Conservation (phyloP, 2,888 invertebrate species). For the Sarcophaga subvicina region DNA sequence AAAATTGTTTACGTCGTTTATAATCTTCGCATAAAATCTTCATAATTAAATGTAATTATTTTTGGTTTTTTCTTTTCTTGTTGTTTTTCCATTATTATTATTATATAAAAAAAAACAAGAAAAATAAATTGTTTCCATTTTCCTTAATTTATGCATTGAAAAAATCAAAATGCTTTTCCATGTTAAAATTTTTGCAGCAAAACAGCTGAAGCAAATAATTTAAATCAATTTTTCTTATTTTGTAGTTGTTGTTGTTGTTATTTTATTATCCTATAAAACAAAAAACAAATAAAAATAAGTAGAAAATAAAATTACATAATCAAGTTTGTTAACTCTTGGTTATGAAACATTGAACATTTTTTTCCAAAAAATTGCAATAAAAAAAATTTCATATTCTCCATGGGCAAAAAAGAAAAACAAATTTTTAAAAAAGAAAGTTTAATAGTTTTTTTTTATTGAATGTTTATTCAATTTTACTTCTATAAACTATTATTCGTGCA, state of each 20-base stretch:
- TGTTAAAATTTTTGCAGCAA: slow-evolving; percentile 32
- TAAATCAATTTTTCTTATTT: slow-evolving; percentile 60
- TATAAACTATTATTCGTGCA: no score
- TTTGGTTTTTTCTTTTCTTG: slow-evolving; percentile 23
- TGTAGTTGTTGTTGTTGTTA: slow-evolving; percentile 33
- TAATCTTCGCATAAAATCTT: slow-evolving; percentile 66
- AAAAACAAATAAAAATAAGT: neutral
- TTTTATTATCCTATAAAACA: neutral
- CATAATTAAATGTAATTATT: slow-evolving; percentile 72
- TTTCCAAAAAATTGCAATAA: no score
- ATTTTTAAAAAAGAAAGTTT: no score
- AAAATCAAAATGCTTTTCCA: slow-evolving; percentile 21
- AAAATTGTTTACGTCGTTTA: slow-evolving; percentile 16
- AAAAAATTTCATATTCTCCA: no score
- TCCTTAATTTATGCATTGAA: slow-evolving; percentile 51
- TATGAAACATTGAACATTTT: neutral
- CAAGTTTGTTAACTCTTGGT: slow-evolving; percentile 46
- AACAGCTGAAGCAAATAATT: slow-evolving; percentile 59
- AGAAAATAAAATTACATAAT: slow-evolving; percentile 43
- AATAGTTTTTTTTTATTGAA: no score
- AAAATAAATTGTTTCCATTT: slow-evolving; percentile 19
- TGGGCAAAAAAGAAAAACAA: no score
- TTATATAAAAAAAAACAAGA: slow-evolving; percentile 3
- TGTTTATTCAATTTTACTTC: no score
- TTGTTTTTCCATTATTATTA: slow-evolving; percentile 24